phyloP scores from a whole-genome alignment of 2,113 vertebrate genomes.

The Trogon melanurus region DNA sequence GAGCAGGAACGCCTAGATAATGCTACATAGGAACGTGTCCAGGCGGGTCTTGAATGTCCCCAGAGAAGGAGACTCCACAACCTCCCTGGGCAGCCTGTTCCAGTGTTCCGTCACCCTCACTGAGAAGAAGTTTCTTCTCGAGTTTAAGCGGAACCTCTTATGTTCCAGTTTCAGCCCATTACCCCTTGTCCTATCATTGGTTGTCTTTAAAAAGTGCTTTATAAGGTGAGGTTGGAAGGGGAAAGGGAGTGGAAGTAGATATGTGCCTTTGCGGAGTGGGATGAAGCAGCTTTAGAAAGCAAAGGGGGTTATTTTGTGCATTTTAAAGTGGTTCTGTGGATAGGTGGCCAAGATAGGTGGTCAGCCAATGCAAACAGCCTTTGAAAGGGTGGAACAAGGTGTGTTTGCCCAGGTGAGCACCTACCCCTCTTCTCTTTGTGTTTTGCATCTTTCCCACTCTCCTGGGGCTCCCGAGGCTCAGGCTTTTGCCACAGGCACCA shows the following conservation, averaged over 20 bases:
- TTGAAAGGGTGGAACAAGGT: neutral
- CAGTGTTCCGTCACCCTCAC: no score
- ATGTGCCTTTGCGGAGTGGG: neutral
- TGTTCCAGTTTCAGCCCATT: no score
- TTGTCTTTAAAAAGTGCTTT: neutral
- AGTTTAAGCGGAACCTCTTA: no score
- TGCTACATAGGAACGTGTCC: no score
- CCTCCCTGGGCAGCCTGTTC: no score
- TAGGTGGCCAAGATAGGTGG: neutral
- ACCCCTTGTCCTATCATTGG: no score
- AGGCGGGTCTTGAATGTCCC: no score
- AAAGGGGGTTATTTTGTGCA: neutral
- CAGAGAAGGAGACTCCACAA: no score
- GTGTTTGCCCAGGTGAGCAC: neutral
- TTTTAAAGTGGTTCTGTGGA: neutral
- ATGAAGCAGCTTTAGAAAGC: neutral
- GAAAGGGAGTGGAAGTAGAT: neutral
- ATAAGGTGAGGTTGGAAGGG: neutral
- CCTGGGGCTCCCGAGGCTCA: neutral
- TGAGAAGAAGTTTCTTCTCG: no score
- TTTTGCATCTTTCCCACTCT: neutral
- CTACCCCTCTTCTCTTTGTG: neutral
- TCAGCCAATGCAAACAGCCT: neutral
- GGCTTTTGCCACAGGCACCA: neutral
- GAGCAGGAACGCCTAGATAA: no score